These are phyloP conservation scores for Drosophila dunni DNA, from an alignment of 1,140 invertebrate species.

Conservation along the genomic window DNA sequence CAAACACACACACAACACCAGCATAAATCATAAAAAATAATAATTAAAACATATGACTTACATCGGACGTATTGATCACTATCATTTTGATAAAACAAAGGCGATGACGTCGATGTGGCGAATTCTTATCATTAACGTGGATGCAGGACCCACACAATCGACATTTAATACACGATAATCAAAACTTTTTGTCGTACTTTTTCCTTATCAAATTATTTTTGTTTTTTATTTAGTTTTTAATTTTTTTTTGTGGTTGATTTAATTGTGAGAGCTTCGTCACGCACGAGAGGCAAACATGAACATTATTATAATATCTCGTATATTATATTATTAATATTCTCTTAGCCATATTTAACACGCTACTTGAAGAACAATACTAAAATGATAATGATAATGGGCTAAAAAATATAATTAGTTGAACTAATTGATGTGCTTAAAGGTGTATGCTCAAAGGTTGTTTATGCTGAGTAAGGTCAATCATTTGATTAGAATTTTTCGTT, in stretches of 20 bases:
- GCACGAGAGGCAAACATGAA: conserved; percentile 64
- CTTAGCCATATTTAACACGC: conserved; percentile 10
- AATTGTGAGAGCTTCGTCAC: conserved; percentile 54
- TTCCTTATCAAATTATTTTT: conserved; percentile 5
- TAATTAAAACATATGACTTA: conserved; percentile 47
- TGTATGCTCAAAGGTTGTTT: conserved; percentile 1
- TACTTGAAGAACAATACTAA: conserved; percentile 23
- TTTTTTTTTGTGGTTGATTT: conserved; percentile 16
- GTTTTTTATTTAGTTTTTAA: conserved; percentile 41
- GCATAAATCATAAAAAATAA: conserved; percentile 16
- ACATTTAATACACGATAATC: conserved; percentile 45
- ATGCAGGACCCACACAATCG: conserved; percentile 38
- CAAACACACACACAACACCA: conserved; percentile 16
- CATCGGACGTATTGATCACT: conserved; percentile 75
- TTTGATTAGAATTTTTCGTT: background rate
- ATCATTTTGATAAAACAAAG: conserved; percentile 64
- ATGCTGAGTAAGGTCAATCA: conserved; percentile 1
- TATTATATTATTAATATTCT: conserved; percentile 21
- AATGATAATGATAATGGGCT: conserved; percentile 1
- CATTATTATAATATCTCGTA: conserved; percentile 34
- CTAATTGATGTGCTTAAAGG: conserved; percentile 11
- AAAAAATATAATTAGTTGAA: background rate
- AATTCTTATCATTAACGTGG: conserved; percentile 72
- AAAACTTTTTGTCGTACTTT: conserved; percentile 7
- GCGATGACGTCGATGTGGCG: conserved; percentile 54